Evolutionary conservation across 2,888 invertebrate genomes (phyloP), one percentile per base, ranked within the genome.

Genomic region (Drosophila prolongata): DNA sequence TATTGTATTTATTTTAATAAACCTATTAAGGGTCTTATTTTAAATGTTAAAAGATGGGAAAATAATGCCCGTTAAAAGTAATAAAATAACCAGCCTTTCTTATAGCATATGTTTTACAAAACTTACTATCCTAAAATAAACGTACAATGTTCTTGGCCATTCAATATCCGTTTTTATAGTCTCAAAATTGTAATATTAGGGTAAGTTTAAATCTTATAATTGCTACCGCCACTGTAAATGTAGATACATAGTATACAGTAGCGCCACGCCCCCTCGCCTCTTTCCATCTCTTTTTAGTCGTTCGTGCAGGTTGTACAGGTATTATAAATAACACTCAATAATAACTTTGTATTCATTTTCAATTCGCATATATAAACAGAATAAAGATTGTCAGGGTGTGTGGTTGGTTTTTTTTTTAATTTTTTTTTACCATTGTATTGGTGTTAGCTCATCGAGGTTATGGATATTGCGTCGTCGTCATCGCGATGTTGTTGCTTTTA

Each of bases 371-470:
- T 78, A 70, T 65, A 67, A 70, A 77, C 80, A 80, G 80, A 83
- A 83, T 84, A 69, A 84, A 78, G 77, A 47, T 24, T 47, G 19
- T 27, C 34, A 16, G 42, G 35, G 10, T 54, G 47, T 71, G 56
- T 68, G 49, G 37, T 13, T 59, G 38, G 46, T 54, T 43, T 6
- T 37, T 34, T 16, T 16, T 49, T 34, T 34, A 47, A 34, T 47
- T 47, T 47, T 47, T 16, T 47, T 47, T 34, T 46, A 47, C 47
- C 47, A 44, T 40, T 14, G 74, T 83, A 80, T 83, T 79, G 70
- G 83, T 88, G 83, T 83, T 83, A 83, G 87, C 88, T 83, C 83
- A 83, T 83, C 83, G 83, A 83, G 83, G 83, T 83, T 83, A 83
- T 83, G 83, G 83, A 82, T 83, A 83, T 88, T 83, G 88, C 88